Conservation (phyloP, 2,113 vertebrate genomes). For the Gobiocypris rarus region DNA sequence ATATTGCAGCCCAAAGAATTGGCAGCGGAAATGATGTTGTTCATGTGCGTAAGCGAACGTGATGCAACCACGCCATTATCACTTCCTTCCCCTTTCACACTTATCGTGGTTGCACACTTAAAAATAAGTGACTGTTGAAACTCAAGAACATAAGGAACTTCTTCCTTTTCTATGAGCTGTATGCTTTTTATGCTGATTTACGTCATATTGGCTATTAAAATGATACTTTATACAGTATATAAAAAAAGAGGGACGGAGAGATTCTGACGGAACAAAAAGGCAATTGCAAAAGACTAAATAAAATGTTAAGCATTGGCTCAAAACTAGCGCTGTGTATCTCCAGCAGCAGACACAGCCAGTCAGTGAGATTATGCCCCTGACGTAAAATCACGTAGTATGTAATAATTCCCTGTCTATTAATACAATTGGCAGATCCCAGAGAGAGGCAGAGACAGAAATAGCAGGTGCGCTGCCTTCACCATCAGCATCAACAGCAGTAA, state of each 20-base stretch:
- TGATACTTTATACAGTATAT: neutral
- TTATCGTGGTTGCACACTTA: neutral
- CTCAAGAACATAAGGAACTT: neutral
- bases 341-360: slow-evolving; percentile 10
- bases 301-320: neutral
- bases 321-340: neutral
- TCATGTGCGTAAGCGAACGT: slow-evolving; percentile 23
- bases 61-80: slow-evolving; percentile 15
- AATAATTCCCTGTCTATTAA: slow-evolving; percentile 74
- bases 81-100: slow-evolving; percentile 40
- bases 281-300: neutral
- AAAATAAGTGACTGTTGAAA: neutral
- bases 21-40: slow-evolving; percentile 58
- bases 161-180: neutral
- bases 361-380: slow-evolving; percentile 38
- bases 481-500: slow-evolving; percentile 92
- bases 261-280: neutral
- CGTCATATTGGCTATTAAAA: neutral
- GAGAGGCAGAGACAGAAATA: slow-evolving; percentile 85
- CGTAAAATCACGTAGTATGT: slow-evolving; percentile 64
- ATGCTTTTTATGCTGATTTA: neutral
- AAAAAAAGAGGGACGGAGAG: neutral
- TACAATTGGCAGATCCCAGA: slow-evolving; percentile 66
- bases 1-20: slow-evolving; percentile 54
- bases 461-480: slow-evolving; percentile 90